phyloP scores from a whole-genome alignment of 2,888 invertebrate genomes.

The Strigamia crassipes region DNA sequence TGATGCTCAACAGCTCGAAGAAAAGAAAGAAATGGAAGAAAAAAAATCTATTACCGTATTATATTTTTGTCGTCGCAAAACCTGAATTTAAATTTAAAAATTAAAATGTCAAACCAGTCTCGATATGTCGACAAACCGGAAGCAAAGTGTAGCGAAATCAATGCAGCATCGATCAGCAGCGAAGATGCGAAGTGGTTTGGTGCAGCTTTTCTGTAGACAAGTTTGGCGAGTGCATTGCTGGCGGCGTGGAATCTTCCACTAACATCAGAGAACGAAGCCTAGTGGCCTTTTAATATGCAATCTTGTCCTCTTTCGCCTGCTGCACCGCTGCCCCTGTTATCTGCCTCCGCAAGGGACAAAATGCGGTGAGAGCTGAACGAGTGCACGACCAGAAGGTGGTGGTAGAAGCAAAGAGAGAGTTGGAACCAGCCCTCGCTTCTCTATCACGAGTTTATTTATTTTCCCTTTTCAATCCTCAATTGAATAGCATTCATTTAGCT shows the following conservation, averaged over 20 bases:
- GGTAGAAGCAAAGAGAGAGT: neutral
- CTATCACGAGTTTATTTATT: neutral
- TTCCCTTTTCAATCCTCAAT: neutral
- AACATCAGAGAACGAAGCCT: neutral
- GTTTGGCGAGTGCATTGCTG: neutral
- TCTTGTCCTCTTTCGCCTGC: neutral
- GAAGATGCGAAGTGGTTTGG: neutral
- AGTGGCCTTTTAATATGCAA: neutral
- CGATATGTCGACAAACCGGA: neutral
- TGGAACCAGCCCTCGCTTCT: neutral
- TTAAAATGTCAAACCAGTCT: neutral
- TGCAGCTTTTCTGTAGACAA: neutral
- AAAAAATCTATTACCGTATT: no score
- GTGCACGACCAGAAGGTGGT: neutral
- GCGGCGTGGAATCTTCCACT: neutral
- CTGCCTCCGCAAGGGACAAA: neutral
- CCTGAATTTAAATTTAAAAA: neutral
- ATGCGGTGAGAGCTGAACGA: neutral
- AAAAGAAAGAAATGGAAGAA: no score
- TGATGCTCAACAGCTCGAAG: no score
- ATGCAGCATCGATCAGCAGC: neutral
- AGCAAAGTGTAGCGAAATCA: neutral
- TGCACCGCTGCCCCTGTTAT: neutral
- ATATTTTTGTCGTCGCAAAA: no score
- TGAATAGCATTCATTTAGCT: neutral